These are phyloP conservation scores for Gallirallus australis DNA, from an alignment of 2,797 vertebrate species.

Conservation along the genomic window DNA sequence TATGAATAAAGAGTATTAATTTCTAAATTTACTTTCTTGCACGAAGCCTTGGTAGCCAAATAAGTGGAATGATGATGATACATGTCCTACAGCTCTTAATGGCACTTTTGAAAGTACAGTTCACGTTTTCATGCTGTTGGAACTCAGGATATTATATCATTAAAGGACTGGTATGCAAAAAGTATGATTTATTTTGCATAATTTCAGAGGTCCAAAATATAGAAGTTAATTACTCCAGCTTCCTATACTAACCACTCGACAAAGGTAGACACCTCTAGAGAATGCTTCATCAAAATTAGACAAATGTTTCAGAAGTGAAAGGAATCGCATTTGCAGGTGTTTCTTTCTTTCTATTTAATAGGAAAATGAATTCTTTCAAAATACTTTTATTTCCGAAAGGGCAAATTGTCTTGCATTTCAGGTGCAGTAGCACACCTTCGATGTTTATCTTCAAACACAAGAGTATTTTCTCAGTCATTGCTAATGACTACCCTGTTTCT, in stretches of 20 bases:
- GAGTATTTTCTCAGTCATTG: neutral
- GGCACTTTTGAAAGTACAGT: neutral
- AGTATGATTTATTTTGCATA: neutral
- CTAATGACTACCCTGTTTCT: neutral
- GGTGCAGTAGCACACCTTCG: neutral
- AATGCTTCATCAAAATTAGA: neutral
- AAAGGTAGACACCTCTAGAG: neutral
- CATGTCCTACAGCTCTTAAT: neutral
- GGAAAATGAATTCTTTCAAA: neutral
- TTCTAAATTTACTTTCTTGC: neutral
- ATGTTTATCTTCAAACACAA: neutral
- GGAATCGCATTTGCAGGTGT: neutral
- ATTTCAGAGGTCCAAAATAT: neutral
- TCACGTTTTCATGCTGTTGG: neutral
- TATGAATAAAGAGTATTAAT: neutral
- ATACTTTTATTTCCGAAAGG: neutral
- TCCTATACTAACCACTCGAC: neutral
- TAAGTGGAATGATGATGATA: neutral
- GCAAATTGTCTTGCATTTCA: neutral
- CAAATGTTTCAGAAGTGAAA: neutral
- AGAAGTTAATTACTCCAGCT: neutral
- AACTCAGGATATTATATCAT: neutral
- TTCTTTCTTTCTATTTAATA: neutral
- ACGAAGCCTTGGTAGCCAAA: neutral
- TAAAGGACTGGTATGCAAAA: neutral